Conservation (phyloP, 2,888 invertebrate genomes). For the Phragmatobia fuliginosa region DNA sequence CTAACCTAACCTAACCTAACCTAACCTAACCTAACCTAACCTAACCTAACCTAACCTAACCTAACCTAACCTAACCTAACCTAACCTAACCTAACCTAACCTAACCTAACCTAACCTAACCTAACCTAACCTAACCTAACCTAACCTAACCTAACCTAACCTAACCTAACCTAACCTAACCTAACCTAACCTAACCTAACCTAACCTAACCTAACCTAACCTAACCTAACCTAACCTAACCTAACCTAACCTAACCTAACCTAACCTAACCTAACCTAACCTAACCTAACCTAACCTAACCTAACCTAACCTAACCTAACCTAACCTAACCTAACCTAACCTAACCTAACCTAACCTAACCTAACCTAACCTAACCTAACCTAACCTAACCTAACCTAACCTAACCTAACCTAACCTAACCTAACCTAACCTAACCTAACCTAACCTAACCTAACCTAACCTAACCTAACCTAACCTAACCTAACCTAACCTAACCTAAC, state of each 20-base stretch:
- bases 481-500: conserved; percentile 42
- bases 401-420: conserved; percentile 39
- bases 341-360: conserved; percentile 39
- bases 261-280: conserved; percentile 44
- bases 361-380: conserved; percentile 36
- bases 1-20: conserved; percentile 22
- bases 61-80: conserved; percentile 35
- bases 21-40: conserved; percentile 19
- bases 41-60: conserved; percentile 22
- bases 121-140: conserved; percentile 25
- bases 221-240: conserved; percentile 30
- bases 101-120: conserved; percentile 19
- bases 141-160: conserved; percentile 23
- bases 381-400: conserved; percentile 36
- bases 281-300: conserved; percentile 42
- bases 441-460: conserved; percentile 38
- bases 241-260: conserved; percentile 44
- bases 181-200: conserved; percentile 28
- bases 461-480: conserved; percentile 30
- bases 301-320: conserved; percentile 41
- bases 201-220: conserved; percentile 25
- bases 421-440: conserved; percentile 37
- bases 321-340: conserved; percentile 25
- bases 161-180: conserved; percentile 15
- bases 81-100: conserved; percentile 35